Base-by-base conservation (phyloP, 2,113 vertebrate species). In the Pseudopipra pipra region DNA sequence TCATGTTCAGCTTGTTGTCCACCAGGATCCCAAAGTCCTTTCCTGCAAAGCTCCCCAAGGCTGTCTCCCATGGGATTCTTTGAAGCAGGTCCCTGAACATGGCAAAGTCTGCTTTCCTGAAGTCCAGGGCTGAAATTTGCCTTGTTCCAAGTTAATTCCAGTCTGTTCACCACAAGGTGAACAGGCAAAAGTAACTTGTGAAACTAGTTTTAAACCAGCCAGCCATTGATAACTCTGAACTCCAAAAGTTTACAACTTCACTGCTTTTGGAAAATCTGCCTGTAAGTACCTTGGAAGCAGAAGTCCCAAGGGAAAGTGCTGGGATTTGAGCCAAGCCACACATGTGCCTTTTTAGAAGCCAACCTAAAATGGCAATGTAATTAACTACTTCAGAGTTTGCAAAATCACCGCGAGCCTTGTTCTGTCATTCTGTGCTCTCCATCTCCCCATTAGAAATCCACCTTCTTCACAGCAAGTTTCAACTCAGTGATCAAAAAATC, bases 281-380 rank as follows among this genome's bases (percentile, higher is more conserved):
- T 68, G 5, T 35, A 85, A 81, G n/a, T 62, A 62, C 30, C 62
- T 43, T 66, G 51, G 73, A 90, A 93, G 46, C 55, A 76, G 23
- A 73, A 89, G 28, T 67, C 87, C 71, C 71, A 73, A 39, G 28
- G 43, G 73, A 68, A 95, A 81, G 35, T n/a, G 23, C 54, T 94
- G 55, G 93, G 51, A 95, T 74, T 70, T 90, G 43, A 85, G 87
- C 85, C 92, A 93, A 95, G 47, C 47, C 72, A 89, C 43, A 54
- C 35, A 56, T 12, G 37, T 51, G 66, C 18, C 47, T 80, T 51
- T 85, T 62, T 43, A 91, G 65, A 93, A 33, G 23, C 46, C 9
- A 85, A 25, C 47, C 63, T 74, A 86, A 90, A 86, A 91, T 18
- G 33, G 81, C 62, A 87, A 80, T n/a, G 76, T 22, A 85, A 44